A percentile compares a stretch with the other conserved stretches of the same genome.
phyloP scores from a whole-genome alignment of 2,888 invertebrate genomes.

The Eupithecia subfuscata region DNA sequence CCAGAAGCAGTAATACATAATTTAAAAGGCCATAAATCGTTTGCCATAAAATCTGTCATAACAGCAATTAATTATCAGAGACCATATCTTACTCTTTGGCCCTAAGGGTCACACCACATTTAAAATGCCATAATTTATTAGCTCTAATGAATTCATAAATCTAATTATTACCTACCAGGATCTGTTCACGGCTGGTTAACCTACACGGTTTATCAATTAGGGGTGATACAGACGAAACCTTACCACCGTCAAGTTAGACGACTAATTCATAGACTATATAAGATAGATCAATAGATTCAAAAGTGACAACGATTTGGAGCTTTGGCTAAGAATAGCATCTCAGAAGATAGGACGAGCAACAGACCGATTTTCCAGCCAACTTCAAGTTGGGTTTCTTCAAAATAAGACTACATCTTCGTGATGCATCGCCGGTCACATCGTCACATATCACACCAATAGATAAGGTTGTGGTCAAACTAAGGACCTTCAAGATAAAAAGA shows the following conservation, averaged over 20 bases:
- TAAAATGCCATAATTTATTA: constrained; percentile 14
- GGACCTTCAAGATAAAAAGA: too few species aligned
- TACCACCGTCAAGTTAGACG: neutral
- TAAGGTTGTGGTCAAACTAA: too few species aligned
- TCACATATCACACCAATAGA: too few species aligned
- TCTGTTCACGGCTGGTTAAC: constrained; percentile 30
- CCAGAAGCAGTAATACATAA: neutral
- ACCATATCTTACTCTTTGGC: neutral
- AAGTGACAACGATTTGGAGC: neutral
- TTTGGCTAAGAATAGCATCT: neutral
- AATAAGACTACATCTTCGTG: too few species aligned
- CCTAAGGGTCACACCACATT: constrained; percentile 6
- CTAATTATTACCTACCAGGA: constrained; percentile 30
- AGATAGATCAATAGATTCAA: too few species aligned
- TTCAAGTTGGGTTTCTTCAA: too few species aligned
- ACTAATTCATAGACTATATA: too few species aligned
- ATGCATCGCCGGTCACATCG: too few species aligned
- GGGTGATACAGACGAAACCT: neutral
- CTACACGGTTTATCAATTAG: constrained; percentile 38
- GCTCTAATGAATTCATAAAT: constrained; percentile 35
- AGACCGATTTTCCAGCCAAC: too few species aligned
- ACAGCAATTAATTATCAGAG: neutral
- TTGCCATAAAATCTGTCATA: constrained; percentile 4
- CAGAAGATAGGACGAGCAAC: too few species aligned
- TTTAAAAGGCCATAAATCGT: neutral